Base-by-base conservation (phyloP, 1,140 invertebrate genomes). In the Amphibalanus amphitrite region DNA sequence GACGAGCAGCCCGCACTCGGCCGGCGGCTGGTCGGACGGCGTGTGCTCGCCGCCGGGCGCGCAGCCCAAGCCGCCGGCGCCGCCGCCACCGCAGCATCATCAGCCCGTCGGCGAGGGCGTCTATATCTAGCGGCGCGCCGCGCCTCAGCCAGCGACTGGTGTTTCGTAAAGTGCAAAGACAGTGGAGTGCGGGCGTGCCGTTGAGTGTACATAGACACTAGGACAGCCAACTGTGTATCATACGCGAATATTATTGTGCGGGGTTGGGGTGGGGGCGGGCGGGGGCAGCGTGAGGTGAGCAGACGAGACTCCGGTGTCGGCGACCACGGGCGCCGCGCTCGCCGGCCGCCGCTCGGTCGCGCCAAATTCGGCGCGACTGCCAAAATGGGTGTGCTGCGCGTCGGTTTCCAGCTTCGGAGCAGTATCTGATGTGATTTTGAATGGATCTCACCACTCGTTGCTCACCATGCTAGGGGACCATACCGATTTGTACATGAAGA, bases 21-120 rank as follows among this genome's bases (percentile, higher is more conserved):
- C 89, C 74, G 94, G 92, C 30, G 93, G 96, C 79, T 97, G 94
- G 93, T 95, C 93, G 29, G 93, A 96, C 77, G 92, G 91, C 75
- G 91, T 90, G 3, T 72, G 72, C n/a, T 77, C 76, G 29, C 76
- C 76, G 17, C 72, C 74, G 29, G 75, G 74, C 6, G 72, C 71
- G 33, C 71, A 74, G 67, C 74, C 70, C 30, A 28, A 72, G n/a
- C 73, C 69, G 33, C 70, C 69, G 65, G 70, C 38, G 26, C 67
- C 40, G 10, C 71, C 70, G n/a, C 74, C 71, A 28, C 74, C 70
- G 69, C 64, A 30, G 33, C 70, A 69, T 25, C 69, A 69, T 0
- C 73, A 71, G 38, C 73, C 33, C 33, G 33, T 38, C 33, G 33
- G 33, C 64, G 64, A 65, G 3, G 26, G 64, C 25, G 64, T 65